Conservation (phyloP, 2,888 invertebrate genomes). For the Smittia aterrima region DNA sequence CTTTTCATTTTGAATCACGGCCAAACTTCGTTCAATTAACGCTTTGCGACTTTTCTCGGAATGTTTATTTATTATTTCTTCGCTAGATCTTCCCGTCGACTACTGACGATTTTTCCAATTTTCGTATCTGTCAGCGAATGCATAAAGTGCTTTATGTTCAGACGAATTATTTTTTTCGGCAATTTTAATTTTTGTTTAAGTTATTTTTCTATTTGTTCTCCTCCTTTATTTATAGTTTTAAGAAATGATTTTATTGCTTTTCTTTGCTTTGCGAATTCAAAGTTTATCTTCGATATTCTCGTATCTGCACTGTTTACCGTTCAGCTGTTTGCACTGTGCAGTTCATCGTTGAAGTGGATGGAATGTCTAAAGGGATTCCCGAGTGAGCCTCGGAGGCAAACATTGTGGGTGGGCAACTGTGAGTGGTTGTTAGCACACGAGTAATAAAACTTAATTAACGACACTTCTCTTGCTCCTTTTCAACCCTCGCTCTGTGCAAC, state of each 20-base stretch:
- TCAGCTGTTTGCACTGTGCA: too few relatives aligned
- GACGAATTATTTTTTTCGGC: too few relatives aligned
- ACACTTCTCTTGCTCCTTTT: slow-evolving; percentile 6
- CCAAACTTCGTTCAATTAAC: background rate
- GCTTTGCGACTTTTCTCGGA: background rate
- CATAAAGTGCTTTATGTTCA: too few relatives aligned
- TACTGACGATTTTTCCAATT: background rate
- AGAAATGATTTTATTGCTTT: slow-evolving; percentile 3
- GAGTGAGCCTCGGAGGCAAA: background rate
- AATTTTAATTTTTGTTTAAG: background rate
- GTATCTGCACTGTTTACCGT: too few relatives aligned
- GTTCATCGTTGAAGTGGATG: too few relatives aligned
- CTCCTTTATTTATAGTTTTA: background rate
- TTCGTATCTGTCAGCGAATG: background rate
- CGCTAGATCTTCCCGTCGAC: background rate
- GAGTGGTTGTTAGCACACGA: background rate
- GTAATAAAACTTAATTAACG: slow-evolving; percentile 20
- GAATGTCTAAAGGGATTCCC: background rate
- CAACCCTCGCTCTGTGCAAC: background rate
- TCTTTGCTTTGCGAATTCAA: background rate
- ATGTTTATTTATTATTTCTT: background rate
- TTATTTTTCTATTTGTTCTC: background rate
- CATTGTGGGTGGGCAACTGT: background rate
- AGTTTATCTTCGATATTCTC: too few relatives aligned
- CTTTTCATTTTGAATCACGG: background rate